These are phyloP conservation scores for Rhinoraja longicauda DNA, from an alignment of 2,797 vertebrate genomes.

Conservation along the genomic window DNA sequence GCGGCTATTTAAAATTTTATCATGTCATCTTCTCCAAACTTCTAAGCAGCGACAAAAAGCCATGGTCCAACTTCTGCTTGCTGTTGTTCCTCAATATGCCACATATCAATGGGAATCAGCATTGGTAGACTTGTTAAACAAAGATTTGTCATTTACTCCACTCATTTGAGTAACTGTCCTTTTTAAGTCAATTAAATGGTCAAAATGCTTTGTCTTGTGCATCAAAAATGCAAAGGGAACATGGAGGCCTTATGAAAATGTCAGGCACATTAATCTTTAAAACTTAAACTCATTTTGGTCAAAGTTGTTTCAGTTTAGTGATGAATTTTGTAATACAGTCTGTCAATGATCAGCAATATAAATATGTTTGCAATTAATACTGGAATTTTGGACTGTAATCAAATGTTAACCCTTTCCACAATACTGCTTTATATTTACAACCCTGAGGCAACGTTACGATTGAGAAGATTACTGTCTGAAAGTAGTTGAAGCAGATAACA, in stretches of 20 bases:
- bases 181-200: not conserved
- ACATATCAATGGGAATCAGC: not conserved
- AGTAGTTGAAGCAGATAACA: not conserved
- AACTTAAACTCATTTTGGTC: not conserved
- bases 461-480: not conserved
- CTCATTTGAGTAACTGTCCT: not conserved
- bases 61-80: not conserved
- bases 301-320: slow-evolving; percentile 29
- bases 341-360: slow-evolving; percentile 6
- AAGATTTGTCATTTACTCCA: not conserved
- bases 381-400: slow-evolving; percentile 15
- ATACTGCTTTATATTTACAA: not conserved
- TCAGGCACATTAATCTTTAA: not conserved
- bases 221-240: not conserved
- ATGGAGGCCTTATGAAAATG: not conserved
- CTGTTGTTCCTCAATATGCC: not conserved
- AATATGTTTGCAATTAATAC: slow-evolving; percentile 30
- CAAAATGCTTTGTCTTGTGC: not conserved
- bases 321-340: slow-evolving; percentile 1
- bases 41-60: not conserved
- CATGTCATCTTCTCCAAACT: not conserved
- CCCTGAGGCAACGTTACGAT: not conserved
- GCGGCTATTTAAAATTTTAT: not conserved
- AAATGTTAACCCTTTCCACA: slow-evolving; percentile 19
- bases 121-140: not conserved